A percentile compares a stretch with the other conserved stretches of the same genome.
These are phyloP conservation scores for Pseudomyrmex sp. DNA, from an alignment of 1,140 invertebrate species.

Conservation along the genomic window DNA sequence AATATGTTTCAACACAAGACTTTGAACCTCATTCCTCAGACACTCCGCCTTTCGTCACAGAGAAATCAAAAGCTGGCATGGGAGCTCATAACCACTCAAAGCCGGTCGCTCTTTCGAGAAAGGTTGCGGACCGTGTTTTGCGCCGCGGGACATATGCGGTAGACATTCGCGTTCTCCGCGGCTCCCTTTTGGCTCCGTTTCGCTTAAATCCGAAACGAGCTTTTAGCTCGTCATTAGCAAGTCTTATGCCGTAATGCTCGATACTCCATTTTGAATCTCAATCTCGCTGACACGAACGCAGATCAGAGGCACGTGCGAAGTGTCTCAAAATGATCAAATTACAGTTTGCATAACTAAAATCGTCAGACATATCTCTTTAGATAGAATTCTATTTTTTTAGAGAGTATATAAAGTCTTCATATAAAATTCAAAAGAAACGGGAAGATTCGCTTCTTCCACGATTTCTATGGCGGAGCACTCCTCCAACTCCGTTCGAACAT, in stretches of 20 bases:
- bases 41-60: constrained; percentile 14
- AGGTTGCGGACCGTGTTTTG: constrained; percentile 28
- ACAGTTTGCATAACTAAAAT: constrained; percentile 7
- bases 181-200: constrained; percentile 36
- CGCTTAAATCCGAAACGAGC: constrained; percentile 51
- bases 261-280: constrained; percentile 35
- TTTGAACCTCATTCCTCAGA: constrained; percentile 48
- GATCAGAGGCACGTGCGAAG: constrained; percentile 11
- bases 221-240: constrained; percentile 58
- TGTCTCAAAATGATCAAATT: constrained; percentile 17
- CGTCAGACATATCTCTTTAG: background rate
- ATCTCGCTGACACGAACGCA: constrained; percentile 7
- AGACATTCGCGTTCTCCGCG: constrained; percentile 23
- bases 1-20: constrained; percentile 46
- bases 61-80: constrained; percentile 44
- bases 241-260: constrained; percentile 56
- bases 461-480: background rate
- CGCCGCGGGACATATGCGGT: constrained; percentile 37
- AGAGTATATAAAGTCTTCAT: background rate
- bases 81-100: constrained; percentile 59
- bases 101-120: constrained; percentile 27
- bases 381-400: background rate
- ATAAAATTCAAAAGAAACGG: background rate
- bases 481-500: background rate
- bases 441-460: background rate